Evolutionary conservation across 2,113 vertebrate species (phyloP), one percentile per base, ranked within the genome.

Genomic region (Plotosus lineatus): DNA sequence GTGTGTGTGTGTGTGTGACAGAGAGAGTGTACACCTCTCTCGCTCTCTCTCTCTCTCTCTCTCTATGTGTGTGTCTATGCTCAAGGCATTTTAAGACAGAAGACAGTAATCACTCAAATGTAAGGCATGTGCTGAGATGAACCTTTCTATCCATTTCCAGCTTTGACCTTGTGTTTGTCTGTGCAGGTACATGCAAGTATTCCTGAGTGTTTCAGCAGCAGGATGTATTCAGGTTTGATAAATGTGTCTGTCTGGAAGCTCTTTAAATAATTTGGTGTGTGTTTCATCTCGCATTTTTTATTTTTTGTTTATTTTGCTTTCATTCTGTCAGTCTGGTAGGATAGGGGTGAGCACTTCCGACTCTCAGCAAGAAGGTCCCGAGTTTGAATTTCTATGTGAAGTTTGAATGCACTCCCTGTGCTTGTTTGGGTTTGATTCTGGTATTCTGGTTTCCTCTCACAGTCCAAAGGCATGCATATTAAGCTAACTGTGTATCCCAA

Each of bases 211-310:
- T 74, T 51, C 56, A 75, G 79, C 19, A 81, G 60, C 79, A 80
- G 79, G n/a, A 44, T 75, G 71, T 81, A n/a, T 75, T 75, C 36
- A 42, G 11, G 19, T 81, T 31, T 75, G 79, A 81, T 75, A 11
- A 50, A 65, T 75, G n/a, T 66, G 28, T 55, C 42, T 80, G 55
- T 58, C 79, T 75, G 36, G 46, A 10, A 65, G 33, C 71, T 51
- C 11, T 53, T 38, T 51, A 26, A 75, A 40, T 53, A 73, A 44
- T 31, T 63, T 23, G 61, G 68, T 55, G 40, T 51, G 33, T 40
- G 48, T 36, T 69, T 69, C 50, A 77, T 11, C 28, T 6, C 66
- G 11, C 14, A 23, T 9, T 68, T 53, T 68, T 26, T n/a, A n/a
- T n/a, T n/a, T n/a, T n/a, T n/a, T n/a, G n/a, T n/a, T n/a, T n/a